Conservation (phyloP, 1,140 invertebrate genomes). For the Aricia agestis region DNA sequence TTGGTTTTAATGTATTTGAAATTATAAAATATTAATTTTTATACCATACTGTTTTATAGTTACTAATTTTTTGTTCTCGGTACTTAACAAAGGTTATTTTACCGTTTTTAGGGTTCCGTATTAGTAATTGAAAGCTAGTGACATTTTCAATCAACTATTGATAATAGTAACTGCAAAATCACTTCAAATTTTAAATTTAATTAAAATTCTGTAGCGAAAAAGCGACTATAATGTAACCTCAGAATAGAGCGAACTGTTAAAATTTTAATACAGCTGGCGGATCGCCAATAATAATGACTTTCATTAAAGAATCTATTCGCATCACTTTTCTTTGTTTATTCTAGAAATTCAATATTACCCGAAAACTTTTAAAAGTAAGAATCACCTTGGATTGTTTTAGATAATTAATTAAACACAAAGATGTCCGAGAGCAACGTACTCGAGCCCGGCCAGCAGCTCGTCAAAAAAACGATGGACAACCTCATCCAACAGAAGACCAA, state of each 20-base stretch:
- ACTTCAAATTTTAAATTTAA: background rate
- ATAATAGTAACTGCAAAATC: background rate
- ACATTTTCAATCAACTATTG: no score
- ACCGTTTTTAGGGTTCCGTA: no score
- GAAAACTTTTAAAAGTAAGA: background rate
- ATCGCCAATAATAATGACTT: slow-evolving; percentile 12
- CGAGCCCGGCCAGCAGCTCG: slow-evolving; percentile 61
- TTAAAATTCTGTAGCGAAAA: background rate
- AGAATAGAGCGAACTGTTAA: slow-evolving; percentile 5
- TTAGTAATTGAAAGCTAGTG: no score
- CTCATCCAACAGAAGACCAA: slow-evolving; percentile 57
- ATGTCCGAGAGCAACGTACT: slow-evolving; percentile 68
- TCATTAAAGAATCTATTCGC: slow-evolving; percentile 6
- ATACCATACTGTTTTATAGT: no score
- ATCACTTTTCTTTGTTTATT: slow-evolving; percentile 13
- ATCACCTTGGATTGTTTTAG: slow-evolving; percentile 23
- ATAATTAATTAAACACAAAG: slow-evolving; percentile 19
- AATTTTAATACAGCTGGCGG: slow-evolving; percentile 5
- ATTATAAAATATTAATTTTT: no score
- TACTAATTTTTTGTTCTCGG: no score
- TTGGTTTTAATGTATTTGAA: no score
- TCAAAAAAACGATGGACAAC: slow-evolving; percentile 72
- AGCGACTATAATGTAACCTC: background rate
- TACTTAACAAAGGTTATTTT: no score
- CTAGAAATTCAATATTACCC: background rate